A percentile compares a stretch with the other conserved stretches of the same genome.
These are phyloP conservation scores for Phrynocephalus vlangalii DNA, from an alignment of 2,797 vertebrate genomes.

Conservation along the genomic window DNA sequence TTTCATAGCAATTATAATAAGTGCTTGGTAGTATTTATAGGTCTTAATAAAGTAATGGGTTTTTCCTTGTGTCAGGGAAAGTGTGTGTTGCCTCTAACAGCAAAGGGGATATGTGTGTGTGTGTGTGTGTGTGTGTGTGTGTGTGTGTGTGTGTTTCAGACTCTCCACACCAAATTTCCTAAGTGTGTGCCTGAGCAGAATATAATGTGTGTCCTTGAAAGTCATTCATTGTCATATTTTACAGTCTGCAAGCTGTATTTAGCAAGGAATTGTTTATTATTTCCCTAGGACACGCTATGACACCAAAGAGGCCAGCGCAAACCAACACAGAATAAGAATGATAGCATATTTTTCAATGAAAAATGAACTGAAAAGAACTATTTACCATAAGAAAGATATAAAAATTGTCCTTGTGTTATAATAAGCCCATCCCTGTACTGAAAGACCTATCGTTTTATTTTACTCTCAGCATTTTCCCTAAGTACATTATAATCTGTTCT, in stretches of 20 bases:
- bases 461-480: neutral
- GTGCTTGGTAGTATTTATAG: neutral
- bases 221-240: neutral
- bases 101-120: neutral
- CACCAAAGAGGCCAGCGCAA: constrained; percentile 10
- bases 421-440: neutral
- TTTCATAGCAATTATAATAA: neutral
- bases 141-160: neutral
- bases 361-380: neutral
- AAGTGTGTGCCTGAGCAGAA: neutral
- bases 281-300: constrained; percentile 4
- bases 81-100: neutral
- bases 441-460: neutral
- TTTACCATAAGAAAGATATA: neutral
- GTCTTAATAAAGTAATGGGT: neutral
- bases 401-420: neutral
- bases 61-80: neutral
- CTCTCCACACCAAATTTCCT: neutral
- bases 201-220: neutral
- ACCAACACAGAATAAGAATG: neutral
- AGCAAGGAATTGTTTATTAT: neutral
- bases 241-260: neutral
- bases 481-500: neutral
- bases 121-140: neutral
- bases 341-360: neutral